Evolutionary conservation across 2,113 vertebrate species (phyloP).

Genomic region (Chaenocephalus aceratus): DNA sequence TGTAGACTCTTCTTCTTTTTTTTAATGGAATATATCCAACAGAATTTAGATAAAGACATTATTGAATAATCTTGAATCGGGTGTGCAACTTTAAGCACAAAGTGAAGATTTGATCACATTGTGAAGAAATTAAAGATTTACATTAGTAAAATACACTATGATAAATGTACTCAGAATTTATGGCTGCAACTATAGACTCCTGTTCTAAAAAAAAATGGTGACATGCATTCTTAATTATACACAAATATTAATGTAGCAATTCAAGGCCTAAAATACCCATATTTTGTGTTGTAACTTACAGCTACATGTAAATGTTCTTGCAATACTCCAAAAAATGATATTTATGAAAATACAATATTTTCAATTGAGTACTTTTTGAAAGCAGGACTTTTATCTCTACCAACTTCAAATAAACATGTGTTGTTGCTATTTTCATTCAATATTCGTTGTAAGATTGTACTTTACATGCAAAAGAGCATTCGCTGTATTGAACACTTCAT

Average conservation of each 20-base stretch:
- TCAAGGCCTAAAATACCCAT: too few relatives aligned
- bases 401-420: neutral
- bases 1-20: neutral
- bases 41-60: slow-evolving; percentile 20
- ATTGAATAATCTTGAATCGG: slow-evolving; percentile 20
- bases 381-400: neutral
- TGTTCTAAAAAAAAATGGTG: neutral
- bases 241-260: neutral
- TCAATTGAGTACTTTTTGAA: neutral
- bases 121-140: neutral
- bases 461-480: slow-evolving; percentile 11
- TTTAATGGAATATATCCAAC: slow-evolving; percentile 1
- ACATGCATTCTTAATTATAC: neutral
- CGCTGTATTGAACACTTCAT: neutral
- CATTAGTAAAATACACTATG: too few relatives aligned
- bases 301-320: too few relatives aligned
- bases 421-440: slow-evolving; percentile 47
- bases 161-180: neutral
- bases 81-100: neutral
- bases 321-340: too few relatives aligned
- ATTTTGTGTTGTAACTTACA: too few relatives aligned
- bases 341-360: too few relatives aligned
- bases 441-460: slow-evolving; percentile 10
- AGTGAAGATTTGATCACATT: slow-evolving; percentile 1
- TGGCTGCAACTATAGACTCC: neutral